These are phyloP conservation scores for Clavelina lepadiformis DNA, from an alignment of 23 tunicate species.

Conservation along the genomic window DNA sequence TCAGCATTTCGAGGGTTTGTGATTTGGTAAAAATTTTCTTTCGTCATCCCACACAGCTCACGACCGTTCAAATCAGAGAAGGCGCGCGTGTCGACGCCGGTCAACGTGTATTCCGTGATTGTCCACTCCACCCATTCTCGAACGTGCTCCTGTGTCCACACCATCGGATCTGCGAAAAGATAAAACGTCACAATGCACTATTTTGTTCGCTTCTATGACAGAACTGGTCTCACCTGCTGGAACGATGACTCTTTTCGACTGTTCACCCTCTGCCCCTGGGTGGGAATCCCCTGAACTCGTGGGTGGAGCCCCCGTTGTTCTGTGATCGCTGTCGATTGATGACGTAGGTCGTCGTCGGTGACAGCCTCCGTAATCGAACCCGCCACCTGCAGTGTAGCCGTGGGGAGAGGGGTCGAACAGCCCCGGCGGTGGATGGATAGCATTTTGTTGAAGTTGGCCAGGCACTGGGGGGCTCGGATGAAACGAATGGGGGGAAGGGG, in stretches of 20 bases:
- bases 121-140: conserved; percentile 95
- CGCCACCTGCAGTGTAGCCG: not conserved
- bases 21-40: conserved; percentile 55
- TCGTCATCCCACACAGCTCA: conserved; percentile 52
- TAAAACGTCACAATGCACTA: not conserved
- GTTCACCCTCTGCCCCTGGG: conserved; percentile 30
- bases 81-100: conserved; percentile 38
- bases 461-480: conserved; percentile 24
- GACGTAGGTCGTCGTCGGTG: conserved; percentile 25
- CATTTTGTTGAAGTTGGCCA: conserved; percentile 1
- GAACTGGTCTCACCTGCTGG: conserved; percentile 86
- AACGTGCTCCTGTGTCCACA: conserved; percentile 77
- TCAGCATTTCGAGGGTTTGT: conserved; percentile 70
- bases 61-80: conserved; percentile 64
- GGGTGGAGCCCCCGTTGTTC: conserved; percentile 2
- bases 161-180: conserved; percentile 61
- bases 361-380: conserved; percentile 32
- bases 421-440: conserved; percentile 7
- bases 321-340: conserved; percentile 12
- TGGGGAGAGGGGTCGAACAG: conserved; percentile 7
- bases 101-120: conserved; percentile 70
- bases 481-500: conserved; percentile 24
- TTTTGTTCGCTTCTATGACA: not conserved
- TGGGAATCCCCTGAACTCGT: conserved; percentile 5
- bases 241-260: conserved; percentile 61